Evolutionary conservation across 2,888 invertebrate genomes (phyloP), one percentile per base, ranked within the genome.

Genomic region (Alloplasta piceator): DNA sequence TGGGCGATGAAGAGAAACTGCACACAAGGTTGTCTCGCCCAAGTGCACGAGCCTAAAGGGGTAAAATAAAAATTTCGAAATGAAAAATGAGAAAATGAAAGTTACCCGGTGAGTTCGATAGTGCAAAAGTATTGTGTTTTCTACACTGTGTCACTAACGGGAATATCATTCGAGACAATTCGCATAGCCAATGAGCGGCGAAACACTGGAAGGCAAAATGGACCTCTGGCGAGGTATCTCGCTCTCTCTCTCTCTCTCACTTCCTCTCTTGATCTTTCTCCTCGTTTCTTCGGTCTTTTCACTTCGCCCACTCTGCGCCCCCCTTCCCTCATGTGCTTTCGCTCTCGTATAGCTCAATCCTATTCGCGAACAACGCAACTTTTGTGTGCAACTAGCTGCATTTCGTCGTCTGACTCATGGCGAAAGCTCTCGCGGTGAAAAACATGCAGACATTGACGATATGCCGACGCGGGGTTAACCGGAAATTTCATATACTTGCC

Each of bases 121-220:
- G 74, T 67, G 81, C 56, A 46, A 70, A 26, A 26, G 77, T 70
- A 10, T 5, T 5, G 50, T n/a, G 10, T 70, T 46, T 73, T 46
- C 14, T 38, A 10, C 48, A 39, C 10, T 67, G 64, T 74, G 64
- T 72, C 67, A 74, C 77, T 66, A 81, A 77, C 77, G 70, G 70
- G 60, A 78, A 71, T 74, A 81, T 81, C 77, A 81, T 81, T 81
- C 81, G 73, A 81, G 81, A 81, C 81, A 81, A 78, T 81, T 81
- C 81, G 66, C 73, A 48, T 81, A 61, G 26, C 26, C 70, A 58
- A 46, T 48, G 41, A 56, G 55, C 72, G 68, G 66, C 46, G 46
- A 43, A 73, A 80, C 72, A 48, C 43, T 9, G n/a, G 41, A 55
- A 63, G 66, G 71, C 67, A 83, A 78, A 83, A 81, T 81, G 73